Evolutionary conservation across 2,113 vertebrate genomes (phyloP).

Genomic region (Hymenochirus boettgeri): DNA sequence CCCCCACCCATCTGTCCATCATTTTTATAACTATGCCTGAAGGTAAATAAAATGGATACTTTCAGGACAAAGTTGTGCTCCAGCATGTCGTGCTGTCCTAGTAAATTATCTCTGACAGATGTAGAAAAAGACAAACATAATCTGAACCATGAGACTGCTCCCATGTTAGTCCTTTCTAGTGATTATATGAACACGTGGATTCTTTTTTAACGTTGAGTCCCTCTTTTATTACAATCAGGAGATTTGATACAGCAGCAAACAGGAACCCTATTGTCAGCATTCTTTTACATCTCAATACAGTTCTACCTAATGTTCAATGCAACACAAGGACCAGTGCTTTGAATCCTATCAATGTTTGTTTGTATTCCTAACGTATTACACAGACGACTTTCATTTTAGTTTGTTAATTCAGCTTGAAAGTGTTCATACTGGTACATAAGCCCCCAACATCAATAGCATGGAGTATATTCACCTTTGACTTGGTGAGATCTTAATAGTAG

Average conservation of each 20-base stretch:
- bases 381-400: too few relatives aligned
- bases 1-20: background rate
- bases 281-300: too few relatives aligned
- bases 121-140: slow-evolving; percentile 9
- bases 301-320: too few relatives aligned
- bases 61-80: slow-evolving; percentile 16
- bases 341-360: too few relatives aligned
- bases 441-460: too few relatives aligned
- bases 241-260: background rate
- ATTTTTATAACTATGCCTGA: slow-evolving; percentile 7
- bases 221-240: background rate
- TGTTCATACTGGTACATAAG: too few relatives aligned
- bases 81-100: slow-evolving; percentile 13
- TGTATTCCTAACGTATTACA: too few relatives aligned
- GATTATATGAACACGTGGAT: slow-evolving; percentile 14
- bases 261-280: background rate
- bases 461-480: too few relatives aligned
- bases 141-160: slow-evolving; percentile 16
- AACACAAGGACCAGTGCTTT: too few relatives aligned
- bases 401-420: too few relatives aligned
- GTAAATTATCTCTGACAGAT: slow-evolving; percentile 34
- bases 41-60: slow-evolving; percentile 26
- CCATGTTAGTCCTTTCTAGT: slow-evolving; percentile 17
- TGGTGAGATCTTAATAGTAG: too few relatives aligned
- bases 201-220: background rate